Conservation (phyloP, 2,888 invertebrate species). For the Drosophila gaucha region DNA sequence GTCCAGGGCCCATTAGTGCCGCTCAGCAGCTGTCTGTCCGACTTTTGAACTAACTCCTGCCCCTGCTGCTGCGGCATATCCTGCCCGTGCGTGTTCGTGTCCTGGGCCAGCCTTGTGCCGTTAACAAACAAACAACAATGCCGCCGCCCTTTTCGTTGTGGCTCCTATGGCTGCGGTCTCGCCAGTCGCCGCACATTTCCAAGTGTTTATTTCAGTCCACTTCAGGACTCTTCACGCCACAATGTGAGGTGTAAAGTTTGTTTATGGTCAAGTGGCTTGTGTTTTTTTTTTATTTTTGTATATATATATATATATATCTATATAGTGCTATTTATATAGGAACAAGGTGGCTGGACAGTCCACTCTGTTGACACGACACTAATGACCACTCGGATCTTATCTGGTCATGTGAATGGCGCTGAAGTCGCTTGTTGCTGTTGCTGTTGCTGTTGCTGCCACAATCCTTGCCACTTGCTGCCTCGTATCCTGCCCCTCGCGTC, state of each 20-base stretch:
- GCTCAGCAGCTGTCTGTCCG: slow-evolving; percentile 46
- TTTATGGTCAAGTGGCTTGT: slow-evolving; percentile 77
- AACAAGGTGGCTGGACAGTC: slow-evolving; percentile 31
- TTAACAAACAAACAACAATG: slow-evolving; percentile 54
- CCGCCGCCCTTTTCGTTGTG: slow-evolving; percentile 6
- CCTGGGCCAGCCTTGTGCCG: slow-evolving; percentile 28
- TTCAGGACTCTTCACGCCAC: slow-evolving; percentile 60
- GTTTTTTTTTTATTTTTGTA: slow-evolving; percentile 13
- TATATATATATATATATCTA: neutral
- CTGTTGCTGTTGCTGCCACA: slow-evolving; percentile 8
- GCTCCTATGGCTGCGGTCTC: slow-evolving; percentile 10
- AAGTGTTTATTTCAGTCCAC: slow-evolving; percentile 78
- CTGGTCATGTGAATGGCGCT: slow-evolving; percentile 41
- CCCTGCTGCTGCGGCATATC: no score
- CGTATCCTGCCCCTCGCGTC: neutral
- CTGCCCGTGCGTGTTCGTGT: neutral
- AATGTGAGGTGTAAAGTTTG: slow-evolving; percentile 80
- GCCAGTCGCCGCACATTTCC: slow-evolving; percentile 54
- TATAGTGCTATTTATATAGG: slow-evolving; percentile 11
- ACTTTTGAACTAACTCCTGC: slow-evolving; percentile 43
- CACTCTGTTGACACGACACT: slow-evolving; percentile 74
- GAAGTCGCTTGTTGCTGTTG: slow-evolving; percentile 40
- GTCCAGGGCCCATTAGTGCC: slow-evolving; percentile 61
- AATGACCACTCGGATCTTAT: slow-evolving; percentile 79
- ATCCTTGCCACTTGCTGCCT: slow-evolving; percentile 1